Percentiles rank a stretch among this genome's conserved stretches.
These are phyloP conservation scores for Enteromius argenteus DNA, from an alignment of 2,797 vertebrate species.

Conservation along the genomic window DNA sequence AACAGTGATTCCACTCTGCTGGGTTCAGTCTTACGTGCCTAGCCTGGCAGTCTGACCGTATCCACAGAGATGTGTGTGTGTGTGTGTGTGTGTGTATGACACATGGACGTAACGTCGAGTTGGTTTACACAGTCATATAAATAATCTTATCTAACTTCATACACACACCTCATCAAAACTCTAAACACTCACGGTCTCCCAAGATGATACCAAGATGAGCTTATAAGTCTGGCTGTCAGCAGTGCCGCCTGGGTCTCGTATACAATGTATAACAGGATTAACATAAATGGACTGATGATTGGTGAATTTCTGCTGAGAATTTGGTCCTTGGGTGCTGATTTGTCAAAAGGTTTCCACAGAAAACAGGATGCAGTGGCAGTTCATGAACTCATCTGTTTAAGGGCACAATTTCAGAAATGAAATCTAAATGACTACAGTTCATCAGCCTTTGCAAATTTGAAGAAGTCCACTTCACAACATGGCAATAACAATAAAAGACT, in stretches of 20 bases:
- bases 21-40: constrained; percentile 16
- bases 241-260: constrained; percentile 7
- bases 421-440: constrained; percentile 32
- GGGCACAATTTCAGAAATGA: constrained; percentile 25
- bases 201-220: constrained; percentile 38
- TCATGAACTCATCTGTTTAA: constrained; percentile 36
- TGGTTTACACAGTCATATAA: constrained; percentile 54
- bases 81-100: constrained; percentile 3
- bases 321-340: constrained; percentile 30
- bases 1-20: constrained; percentile 14
- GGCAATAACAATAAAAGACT: constrained; percentile 28
- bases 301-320: constrained; percentile 36
- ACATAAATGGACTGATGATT: constrained; percentile 46
- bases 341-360: constrained; percentile 16
- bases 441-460: constrained; percentile 28
- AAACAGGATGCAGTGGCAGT: constrained; percentile 26
- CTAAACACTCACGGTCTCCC: constrained; percentile 26
- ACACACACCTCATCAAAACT: constrained; percentile 53
- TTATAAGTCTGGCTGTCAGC: constrained; percentile 41
- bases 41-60: constrained; percentile 6
- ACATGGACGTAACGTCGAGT: constrained; percentile 25
- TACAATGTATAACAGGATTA: constrained; percentile 39
- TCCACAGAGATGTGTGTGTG: constrained; percentile 22
- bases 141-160: constrained; percentile 52
- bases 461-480: constrained; percentile 28